Evolutionary conservation across 2,797 vertebrate species (phyloP).

Genomic region (Poeciliopsis infans): DNA sequence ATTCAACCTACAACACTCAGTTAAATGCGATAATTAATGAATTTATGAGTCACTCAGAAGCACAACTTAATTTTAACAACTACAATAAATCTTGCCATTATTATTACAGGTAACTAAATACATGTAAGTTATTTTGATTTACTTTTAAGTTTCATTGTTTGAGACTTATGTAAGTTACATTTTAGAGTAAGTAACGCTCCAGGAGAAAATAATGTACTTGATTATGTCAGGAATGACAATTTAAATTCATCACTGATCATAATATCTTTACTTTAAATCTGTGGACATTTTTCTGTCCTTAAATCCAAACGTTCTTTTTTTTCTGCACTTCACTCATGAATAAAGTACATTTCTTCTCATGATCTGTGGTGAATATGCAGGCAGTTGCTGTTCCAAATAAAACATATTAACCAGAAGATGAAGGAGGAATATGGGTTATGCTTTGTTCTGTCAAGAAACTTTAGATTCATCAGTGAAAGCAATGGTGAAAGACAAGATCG

Average conservation of each 20-base stretch:
- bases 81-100: no score
- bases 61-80: no score
- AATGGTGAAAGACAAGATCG: conserved; percentile 69
- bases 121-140: no score
- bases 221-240: not conserved
- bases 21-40: no score
- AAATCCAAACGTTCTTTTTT: conserved; percentile 31
- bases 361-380: conserved; percentile 60
- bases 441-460: conserved; percentile 66
- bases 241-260: not conserved
- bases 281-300: conserved; percentile 11
- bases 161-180: no score
- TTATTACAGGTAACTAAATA: no score
- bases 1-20: no score
- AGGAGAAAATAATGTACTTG: not conserved
- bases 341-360: conserved; percentile 46
- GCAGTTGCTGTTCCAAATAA: conserved; percentile 58
- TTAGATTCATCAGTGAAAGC: conserved; percentile 61
- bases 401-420: conserved; percentile 70
- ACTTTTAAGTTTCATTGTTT: no score
- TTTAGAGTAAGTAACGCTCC: no score
- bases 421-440: conserved; percentile 71
- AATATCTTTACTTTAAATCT: not conserved
- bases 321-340: conserved; percentile 17
- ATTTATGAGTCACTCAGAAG: no score